A percentile compares a stretch with the other conserved stretches of the same genome.
phyloP scores from a whole-genome alignment of 2,797 vertebrate species.

The Enoplosus armatus region DNA sequence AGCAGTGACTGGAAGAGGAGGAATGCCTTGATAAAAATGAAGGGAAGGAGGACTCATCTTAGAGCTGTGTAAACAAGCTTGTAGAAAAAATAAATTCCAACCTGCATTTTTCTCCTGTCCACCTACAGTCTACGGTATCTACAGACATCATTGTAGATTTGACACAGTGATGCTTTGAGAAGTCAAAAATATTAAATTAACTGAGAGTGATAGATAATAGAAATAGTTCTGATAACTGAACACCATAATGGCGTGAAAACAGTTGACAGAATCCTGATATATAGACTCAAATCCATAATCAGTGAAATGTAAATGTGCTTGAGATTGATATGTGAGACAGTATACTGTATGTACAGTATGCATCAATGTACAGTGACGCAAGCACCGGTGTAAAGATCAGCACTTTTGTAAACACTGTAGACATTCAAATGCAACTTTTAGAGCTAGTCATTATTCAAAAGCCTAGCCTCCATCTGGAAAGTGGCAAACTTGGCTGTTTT shows the following conservation, averaged over 20 bases:
- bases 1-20: slow-evolving; percentile 67
- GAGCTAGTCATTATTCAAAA: slow-evolving; percentile 86
- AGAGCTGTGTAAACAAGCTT: slow-evolving; percentile 71
- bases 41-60: slow-evolving; percentile 66
- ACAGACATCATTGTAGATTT: slow-evolving; percentile 25
- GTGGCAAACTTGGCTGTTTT: slow-evolving; percentile 86
- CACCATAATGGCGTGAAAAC: slow-evolving; percentile 6
- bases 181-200: slow-evolving; percentile 26
- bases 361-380: slow-evolving; percentile 33
- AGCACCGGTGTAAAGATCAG: slow-evolving; percentile 74
- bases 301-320: slow-evolving; percentile 31
- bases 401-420: slow-evolving; percentile 80
- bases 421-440: slow-evolving; percentile 81
- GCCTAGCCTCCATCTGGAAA: slow-evolving; percentile 87
- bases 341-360: slow-evolving; percentile 39
- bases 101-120: slow-evolving; percentile 58
- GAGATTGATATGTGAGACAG: slow-evolving; percentile 39
- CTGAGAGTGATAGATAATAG: not conserved
- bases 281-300: not conserved
- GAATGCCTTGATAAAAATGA: slow-evolving; percentile 75
- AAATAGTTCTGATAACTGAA: slow-evolving; percentile 17
- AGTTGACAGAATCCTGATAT: slow-evolving; percentile 3
- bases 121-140: slow-evolving; percentile 54
- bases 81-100: slow-evolving; percentile 61
- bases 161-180: slow-evolving; percentile 32